A percentile compares a stretch with the other conserved stretches of the same genome.
Evolutionary conservation across 1,140 invertebrate genomes (phyloP).

Genomic region (Lucilia sericata): DNA sequence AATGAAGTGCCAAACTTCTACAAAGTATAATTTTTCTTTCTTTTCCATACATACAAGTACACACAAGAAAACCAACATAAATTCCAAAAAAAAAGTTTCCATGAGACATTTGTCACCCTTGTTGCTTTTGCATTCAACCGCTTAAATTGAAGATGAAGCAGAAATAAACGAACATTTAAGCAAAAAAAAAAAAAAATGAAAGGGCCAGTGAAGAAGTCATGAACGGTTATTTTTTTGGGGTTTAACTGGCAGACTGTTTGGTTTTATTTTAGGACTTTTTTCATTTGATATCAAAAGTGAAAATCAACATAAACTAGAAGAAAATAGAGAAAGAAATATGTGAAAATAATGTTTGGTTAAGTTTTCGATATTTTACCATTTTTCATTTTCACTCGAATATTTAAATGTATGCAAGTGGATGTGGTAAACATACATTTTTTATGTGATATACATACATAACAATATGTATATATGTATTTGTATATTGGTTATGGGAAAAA

Average conservation of each 20-base stretch:
- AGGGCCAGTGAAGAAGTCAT: not conserved
- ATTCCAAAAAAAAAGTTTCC: slow-evolving; percentile 26
- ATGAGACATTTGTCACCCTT: slow-evolving; percentile 39
- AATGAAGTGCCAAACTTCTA: slow-evolving; percentile 37
- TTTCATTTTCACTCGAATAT: not conserved
- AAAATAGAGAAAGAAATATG: not conserved
- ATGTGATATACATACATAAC: too few species aligned
- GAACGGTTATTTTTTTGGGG: not conserved
- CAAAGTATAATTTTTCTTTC: slow-evolving; percentile 36
- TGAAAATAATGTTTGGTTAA: too few species aligned
- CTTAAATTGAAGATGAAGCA: not conserved
- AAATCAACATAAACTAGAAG: not conserved
- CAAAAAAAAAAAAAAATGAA: not conserved
- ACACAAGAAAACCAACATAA: not conserved
- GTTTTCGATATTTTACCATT: not conserved
- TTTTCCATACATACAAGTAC: not conserved
- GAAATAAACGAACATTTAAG: not conserved
- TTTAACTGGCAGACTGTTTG: slow-evolving; percentile 24
- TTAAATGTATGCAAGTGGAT: not conserved
- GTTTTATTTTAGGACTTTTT: not conserved
- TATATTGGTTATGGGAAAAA: too few species aligned
- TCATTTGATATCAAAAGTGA: slow-evolving; percentile 31
- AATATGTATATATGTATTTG: too few species aligned
- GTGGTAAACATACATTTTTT: not conserved
- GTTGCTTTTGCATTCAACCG: slow-evolving; percentile 37